phyloP scores from a whole-genome alignment of 2,888 invertebrate species.

The Drosophila atroscutellata region DNA sequence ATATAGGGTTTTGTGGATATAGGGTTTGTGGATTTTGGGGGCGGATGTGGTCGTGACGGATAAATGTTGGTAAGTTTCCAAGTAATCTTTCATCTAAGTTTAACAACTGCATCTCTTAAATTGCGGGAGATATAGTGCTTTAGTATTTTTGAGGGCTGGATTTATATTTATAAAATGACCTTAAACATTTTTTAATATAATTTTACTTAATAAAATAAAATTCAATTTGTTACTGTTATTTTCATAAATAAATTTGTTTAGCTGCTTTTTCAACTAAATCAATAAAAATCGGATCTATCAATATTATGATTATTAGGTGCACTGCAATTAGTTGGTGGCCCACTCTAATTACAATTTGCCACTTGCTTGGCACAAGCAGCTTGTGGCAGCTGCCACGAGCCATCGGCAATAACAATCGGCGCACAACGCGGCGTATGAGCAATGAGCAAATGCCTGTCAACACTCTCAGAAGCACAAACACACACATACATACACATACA shows the following conservation, averaged over 20 bases:
- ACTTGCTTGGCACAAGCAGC: slow-evolving; percentile 32
- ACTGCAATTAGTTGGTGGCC: slow-evolving; percentile 4
- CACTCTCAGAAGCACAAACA: slow-evolving; percentile 5
- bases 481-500: neutral
- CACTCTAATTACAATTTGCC: slow-evolving; percentile 41
- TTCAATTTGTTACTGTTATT: neutral
- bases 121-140: too few relatives aligned
- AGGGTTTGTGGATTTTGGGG: neutral
- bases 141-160: neutral
- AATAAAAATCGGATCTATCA: slow-evolving; percentile 5
- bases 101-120: neutral
- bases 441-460: slow-evolving; percentile 44
- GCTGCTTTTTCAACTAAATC: neutral
- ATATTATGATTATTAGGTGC: slow-evolving; percentile 9
- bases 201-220: neutral
- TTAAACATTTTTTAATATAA: neutral
- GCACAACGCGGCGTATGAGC: slow-evolving; percentile 57
- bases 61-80: neutral
- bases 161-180: neutral
- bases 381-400: slow-evolving; percentile 9
- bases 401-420: slow-evolving; percentile 15
- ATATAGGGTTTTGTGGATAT: neutral
- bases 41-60: fast-evolving
- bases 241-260: neutral
- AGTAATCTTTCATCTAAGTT: neutral